phyloP scores from a whole-genome alignment of 2,888 invertebrate species.

The Trisateles emortualis region DNA sequence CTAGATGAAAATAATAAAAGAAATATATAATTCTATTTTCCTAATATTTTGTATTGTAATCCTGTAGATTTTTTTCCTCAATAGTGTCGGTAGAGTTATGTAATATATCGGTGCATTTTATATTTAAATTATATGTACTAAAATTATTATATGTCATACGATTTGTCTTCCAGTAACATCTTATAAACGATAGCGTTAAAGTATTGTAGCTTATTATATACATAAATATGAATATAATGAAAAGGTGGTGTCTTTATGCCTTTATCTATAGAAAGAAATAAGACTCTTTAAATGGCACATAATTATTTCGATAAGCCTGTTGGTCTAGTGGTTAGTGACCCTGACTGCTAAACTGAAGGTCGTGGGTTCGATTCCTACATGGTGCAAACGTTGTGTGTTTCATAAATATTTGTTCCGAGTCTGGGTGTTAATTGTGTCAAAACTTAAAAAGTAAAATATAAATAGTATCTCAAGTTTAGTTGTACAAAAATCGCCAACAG shows the following conservation, averaged over 20 bases:
- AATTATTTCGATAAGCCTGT: too few species aligned
- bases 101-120: conserved; percentile 81
- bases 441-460: too few species aligned
- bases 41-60: conserved; percentile 81
- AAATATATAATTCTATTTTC: conserved; percentile 80
- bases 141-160: conserved; percentile 85
- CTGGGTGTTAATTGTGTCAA: too few species aligned
- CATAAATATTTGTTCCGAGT: too few species aligned
- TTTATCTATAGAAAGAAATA: too few species aligned
- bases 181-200: conserved; percentile 83
- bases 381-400: too few species aligned
- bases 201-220: conserved; percentile 85
- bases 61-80: conserved; percentile 75
- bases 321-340: too few species aligned
- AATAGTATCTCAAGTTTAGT: too few species aligned
- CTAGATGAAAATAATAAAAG: conserved; percentile 61
- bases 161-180: conserved; percentile 87
- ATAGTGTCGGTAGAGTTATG: conserved; percentile 80
- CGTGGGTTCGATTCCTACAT: too few species aligned
- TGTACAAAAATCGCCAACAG: too few species aligned
- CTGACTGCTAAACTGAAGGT: too few species aligned
- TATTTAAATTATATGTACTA: conserved; percentile 76
- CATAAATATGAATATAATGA: conserved; percentile 69
- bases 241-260: conserved; percentile 71
- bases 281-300: too few species aligned